phyloP scores from a whole-genome alignment of 37 sponge, comb jelly and placozoan species.

The Theonella swinhoei region DNA sequence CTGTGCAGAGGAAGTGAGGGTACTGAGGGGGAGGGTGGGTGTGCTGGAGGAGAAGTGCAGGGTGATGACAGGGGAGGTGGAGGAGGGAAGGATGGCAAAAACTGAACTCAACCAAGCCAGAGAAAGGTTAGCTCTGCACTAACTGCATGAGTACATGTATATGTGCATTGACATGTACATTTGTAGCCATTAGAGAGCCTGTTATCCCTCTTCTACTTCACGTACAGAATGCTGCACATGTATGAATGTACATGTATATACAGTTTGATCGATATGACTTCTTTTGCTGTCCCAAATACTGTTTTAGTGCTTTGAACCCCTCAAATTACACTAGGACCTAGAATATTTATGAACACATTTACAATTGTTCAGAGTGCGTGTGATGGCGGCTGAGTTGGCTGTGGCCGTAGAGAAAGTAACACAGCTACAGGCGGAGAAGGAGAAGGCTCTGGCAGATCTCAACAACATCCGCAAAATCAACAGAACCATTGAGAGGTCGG shows the following conservation, averaged over 20 bases:
- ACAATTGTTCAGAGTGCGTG: not conserved
- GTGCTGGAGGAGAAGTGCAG: conserved; percentile 6
- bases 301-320: too few relatives aligned
- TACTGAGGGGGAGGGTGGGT: not conserved
- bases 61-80: not conserved
- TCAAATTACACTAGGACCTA: not conserved
- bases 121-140: conserved; percentile 3
- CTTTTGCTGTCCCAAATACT: too few relatives aligned
- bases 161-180: not conserved
- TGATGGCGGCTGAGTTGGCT: conserved; percentile 24
- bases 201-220: too few relatives aligned
- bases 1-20: not conserved
- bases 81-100: not conserved
- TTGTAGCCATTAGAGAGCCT: not conserved
- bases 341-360: too few relatives aligned
- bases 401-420: not conserved
- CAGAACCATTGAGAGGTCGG: conserved; percentile 47
- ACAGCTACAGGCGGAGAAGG: conserved; percentile 53
- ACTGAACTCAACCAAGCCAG: not conserved
- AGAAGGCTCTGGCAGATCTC: conserved; percentile 69
- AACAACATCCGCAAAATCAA: conserved; percentile 56
- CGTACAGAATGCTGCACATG: too few relatives aligned
- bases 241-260: too few relatives aligned
- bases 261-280: too few relatives aligned
- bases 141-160: too few relatives aligned